Evolutionary conservation across 2,888 invertebrate species (phyloP), one percentile per base, ranked within the genome.

Genomic region (Macaria notata): DNA sequence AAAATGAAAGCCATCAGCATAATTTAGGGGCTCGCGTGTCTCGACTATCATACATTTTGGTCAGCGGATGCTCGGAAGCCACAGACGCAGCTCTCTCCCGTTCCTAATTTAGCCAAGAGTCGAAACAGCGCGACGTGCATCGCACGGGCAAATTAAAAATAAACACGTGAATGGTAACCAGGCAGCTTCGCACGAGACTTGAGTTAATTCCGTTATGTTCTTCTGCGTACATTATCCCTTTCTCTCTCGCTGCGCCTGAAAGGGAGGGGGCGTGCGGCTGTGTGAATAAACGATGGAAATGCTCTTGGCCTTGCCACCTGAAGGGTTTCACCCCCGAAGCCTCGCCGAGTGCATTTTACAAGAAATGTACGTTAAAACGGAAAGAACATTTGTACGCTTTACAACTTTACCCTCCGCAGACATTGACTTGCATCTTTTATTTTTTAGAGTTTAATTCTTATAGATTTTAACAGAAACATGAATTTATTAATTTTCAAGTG

Each of bases 281-380:
- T 68, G 66, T 69, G 64, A 71, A 45, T 49, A 51, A 60, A 47
- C 9, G 41, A 49, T 31, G 56, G 56, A 52, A 65, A 67, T 64
- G 70, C 56, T 74, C 78, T 78, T 78, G 77, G 69, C 78, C 77
- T 78, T 78, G 76, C 51, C 68, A 66, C 65, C 66, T 76, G 70
- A 54, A 72, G 68, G 79, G 79, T 64, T 78, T 78, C 78, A 62
- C 63, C 54, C 54, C 47, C 46, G 38, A 31, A 42, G 47, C 41
- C 44, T 49, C 54, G 50, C 33, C 19, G 41, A 42, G 5, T 44
- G 33, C 36, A 36, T 44, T 44, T 5, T 44, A 9, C 44, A 50
- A 44, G 31, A 7, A 9, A 48, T 30, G 6, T 7, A 8, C 29
- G 33, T 4, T 6, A 41, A 8, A 41, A 41, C 9, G 5, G 36